Base-by-base conservation (phyloP, 2,888 invertebrate genomes). In the Apomyelois bistriatella region DNA sequence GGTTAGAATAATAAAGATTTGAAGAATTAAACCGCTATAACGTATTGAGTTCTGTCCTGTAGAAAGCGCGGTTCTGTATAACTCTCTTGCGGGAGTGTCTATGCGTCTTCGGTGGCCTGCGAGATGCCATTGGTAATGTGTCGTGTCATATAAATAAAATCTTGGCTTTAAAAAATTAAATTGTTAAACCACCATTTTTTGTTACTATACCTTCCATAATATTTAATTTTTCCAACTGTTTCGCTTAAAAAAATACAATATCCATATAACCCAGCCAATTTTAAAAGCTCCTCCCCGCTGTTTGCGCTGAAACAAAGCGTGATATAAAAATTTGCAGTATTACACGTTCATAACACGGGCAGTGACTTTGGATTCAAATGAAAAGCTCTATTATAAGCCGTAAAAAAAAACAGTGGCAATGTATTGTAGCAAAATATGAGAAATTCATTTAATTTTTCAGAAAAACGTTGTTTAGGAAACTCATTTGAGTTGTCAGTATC, bases 281-380 rank as follows among this genome's bases (percentile, higher is more conserved):
- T 28, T 12, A 28, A 43, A 43, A 30, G 6, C 13, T 30, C 30
- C 43, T 3, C 8, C 17, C 28, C 43, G 13, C 22, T 43, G 28
- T 43, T 43, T 8, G 17, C 28, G 43, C 6, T 43, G 30, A 43
- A 43, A 43, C 43, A 43, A 43, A 43, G 28, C 43, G 43, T 30
- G 43, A 12, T 43, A 43, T 43, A 43, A 28, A 43, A 12, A 43
- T 43, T 43, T 43, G 43, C 43, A 43, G 43, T 43, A 43, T 43
- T 30, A 43, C 43, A 28, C 43, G 43, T 13, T 43, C 43, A 43
- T 43, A 43, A 43, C 43, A 43, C 43, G 43, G 43, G 28, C 43
- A 16, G n/a, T 43, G 43, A 43, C 43, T 43, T 28, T 28, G 28
- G 30, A 28, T 43, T 28, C 43, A 43, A 28, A 43, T 43, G 43